These are phyloP conservation scores for Megaceryle alcyon DNA, from an alignment of 2,797 vertebrate genomes.

Conservation along the genomic window DNA sequence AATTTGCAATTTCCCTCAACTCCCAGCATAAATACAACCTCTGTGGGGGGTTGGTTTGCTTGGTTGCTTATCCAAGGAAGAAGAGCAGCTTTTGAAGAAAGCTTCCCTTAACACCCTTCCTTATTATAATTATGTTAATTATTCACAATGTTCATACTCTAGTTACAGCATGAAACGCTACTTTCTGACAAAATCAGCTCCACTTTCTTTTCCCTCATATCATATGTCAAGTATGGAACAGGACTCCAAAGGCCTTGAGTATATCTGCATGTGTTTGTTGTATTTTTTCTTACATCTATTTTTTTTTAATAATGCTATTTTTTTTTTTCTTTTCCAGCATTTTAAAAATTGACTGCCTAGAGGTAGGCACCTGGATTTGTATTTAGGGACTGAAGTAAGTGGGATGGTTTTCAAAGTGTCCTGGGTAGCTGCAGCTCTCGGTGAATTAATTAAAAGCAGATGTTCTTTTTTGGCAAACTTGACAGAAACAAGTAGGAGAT, in stretches of 20 bases:
- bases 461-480: slow-evolving; percentile 46
- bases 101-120: background rate
- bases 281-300: background rate
- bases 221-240: background rate
- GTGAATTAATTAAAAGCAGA: slow-evolving; percentile 53
- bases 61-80: background rate
- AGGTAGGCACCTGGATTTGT: slow-evolving; percentile 56
- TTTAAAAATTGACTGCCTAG: slow-evolving; percentile 26
- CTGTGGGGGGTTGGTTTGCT: background rate
- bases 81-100: background rate
- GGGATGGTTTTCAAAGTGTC: slow-evolving; percentile 50
- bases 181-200: background rate
- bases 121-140: slow-evolving; percentile 10
- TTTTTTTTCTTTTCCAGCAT: background rate
- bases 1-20: slow-evolving; percentile 19
- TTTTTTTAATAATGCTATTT: background rate
- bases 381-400: slow-evolving; percentile 27
- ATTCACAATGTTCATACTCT: background rate
- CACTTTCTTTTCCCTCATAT: background rate
- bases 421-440: background rate
- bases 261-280: background rate
- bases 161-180: slow-evolving; percentile 10
- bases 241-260: slow-evolving; percentile 12
- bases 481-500: background rate
- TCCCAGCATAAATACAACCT: background rate